A percentile compares a stretch with the other conserved stretches of the same genome.
Conservation (phyloP, 2,888 invertebrate genomes). For the Mechanitis messenoides region DNA sequence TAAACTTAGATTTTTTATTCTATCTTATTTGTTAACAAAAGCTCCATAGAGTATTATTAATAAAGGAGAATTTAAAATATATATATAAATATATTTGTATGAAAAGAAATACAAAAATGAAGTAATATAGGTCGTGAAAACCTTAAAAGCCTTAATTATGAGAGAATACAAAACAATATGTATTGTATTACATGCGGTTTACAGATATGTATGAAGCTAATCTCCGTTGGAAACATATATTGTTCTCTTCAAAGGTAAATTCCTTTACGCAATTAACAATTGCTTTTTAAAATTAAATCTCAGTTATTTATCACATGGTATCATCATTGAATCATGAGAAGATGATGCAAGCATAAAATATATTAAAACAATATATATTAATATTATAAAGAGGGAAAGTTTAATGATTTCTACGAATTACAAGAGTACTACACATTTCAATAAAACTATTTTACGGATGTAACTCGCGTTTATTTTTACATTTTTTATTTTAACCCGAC, state of each 20-base stretch:
- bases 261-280: background rate
- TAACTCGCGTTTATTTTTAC: no score
- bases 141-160: background rate
- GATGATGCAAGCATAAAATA: no score
- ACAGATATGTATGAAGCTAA: background rate
- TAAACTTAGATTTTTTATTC: constrained; percentile 23
- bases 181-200: constrained; percentile 2
- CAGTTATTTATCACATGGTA: background rate
- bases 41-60: constrained; percentile 28
- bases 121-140: no score
- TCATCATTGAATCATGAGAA: no score
- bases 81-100: no score
- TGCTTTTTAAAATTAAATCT: background rate
- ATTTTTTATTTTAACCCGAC: no score
- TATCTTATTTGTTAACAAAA: constrained; percentile 36
- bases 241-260: background rate
- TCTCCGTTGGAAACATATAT: constrained; percentile 1
- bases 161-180: constrained; percentile 3
- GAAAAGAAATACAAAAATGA: no score
- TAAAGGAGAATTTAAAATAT: background rate
- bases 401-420: no score
- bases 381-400: no score
- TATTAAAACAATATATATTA: no score
- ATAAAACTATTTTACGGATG: no score
- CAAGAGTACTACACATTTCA: no score